Base-by-base conservation (phyloP, 2,888 invertebrate genomes). In the Gortyna flavago region DNA sequence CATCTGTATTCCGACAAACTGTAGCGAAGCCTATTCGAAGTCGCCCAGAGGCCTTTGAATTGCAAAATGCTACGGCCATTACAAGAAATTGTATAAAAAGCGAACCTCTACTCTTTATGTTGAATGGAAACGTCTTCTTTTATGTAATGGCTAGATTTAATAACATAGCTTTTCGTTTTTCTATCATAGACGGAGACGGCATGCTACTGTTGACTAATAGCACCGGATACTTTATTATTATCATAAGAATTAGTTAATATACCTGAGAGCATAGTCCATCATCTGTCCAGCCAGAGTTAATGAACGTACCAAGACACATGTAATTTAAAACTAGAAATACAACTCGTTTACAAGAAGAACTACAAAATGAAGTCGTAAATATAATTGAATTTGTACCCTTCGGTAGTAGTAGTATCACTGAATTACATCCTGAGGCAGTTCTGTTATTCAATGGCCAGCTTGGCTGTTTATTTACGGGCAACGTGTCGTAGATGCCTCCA, bases 31-130 rank as follows among this genome's bases (percentile, higher is more conserved):
- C 88, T 90, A 91, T 90, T 88, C 87, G 81, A 80, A 90, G 78
- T 90, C 89, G 87, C 88, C 85, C 86, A 84, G 87, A 87, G 88
- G 90, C 88, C 89, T 94, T 94, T 94, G 94, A 94, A 94, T 94
- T 94, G 94, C 93, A 93, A 94, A 94, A 91, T 88, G 89, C 84
- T 85, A 83, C 81, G 89, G 83, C 89, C 87, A 90, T 92, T 92
- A 91, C 92, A 92, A 93, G 92, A 92, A 93, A 92, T 89, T 87
- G 89, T 87, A 90, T 91, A 93, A 91, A 93, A 93, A 94, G 89
- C 85, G 78, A 85, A 83, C 83, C 72, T 84, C 89, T 82, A 57
- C 77, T 89, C 89, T 79, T 80, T 81, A 85, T 64, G 80, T 61
- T 64, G 69, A 74, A 80, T 88, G 79, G 87, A 91, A 88, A 81